Conservation (phyloP, 2,113 vertebrate genomes). For the Gallinago undulata region DNA sequence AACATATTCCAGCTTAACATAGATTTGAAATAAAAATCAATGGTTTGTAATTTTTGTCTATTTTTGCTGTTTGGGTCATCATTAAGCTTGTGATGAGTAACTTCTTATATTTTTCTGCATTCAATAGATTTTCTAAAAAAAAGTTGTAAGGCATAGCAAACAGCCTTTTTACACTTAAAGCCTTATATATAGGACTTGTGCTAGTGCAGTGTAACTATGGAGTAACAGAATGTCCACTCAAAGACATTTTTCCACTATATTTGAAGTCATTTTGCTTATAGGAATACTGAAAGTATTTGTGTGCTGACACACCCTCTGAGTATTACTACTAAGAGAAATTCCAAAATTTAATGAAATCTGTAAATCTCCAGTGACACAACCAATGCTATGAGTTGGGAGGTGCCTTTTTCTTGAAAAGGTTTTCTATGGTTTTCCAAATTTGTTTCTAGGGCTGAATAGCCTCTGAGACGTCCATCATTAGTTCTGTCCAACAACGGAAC, state of each 20-base stretch:
- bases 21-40: neutral
- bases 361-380: neutral
- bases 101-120: neutral
- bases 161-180: neutral
- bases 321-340: neutral
- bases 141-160: neutral
- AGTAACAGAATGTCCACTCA: neutral
- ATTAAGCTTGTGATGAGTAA: neutral
- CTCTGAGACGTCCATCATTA: neutral
- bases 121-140: neutral
- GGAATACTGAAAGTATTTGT: neutral
- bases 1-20: neutral
- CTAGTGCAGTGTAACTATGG: neutral
- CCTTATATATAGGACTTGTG: neutral
- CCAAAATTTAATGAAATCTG: neutral
- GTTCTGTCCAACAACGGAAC: neutral
- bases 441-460: neutral
- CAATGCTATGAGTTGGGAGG: neutral
- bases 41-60: neutral
- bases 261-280: neutral
- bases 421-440: neutral
- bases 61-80: neutral
- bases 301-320: neutral
- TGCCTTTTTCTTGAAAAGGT: neutral
- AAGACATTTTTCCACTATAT: neutral